Evolutionary conservation across 2,113 vertebrate genomes (phyloP).

Genomic region (Neomonachus schauinslandi): DNA sequence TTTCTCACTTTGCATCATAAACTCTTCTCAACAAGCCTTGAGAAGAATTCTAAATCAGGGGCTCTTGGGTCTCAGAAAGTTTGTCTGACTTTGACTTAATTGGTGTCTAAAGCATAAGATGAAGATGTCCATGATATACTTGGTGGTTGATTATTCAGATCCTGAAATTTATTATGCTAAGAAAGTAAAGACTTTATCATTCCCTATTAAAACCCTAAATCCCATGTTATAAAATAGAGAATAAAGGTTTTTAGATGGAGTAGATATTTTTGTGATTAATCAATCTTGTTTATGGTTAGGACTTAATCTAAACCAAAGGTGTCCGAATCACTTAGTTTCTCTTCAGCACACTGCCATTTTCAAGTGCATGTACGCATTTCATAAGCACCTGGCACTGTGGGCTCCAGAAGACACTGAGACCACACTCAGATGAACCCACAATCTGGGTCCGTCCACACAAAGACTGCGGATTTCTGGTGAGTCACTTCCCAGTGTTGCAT

Average conservation of each 20-base stretch:
- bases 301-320: neutral
- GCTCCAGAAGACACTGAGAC: neutral
- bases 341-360: neutral
- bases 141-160: neutral
- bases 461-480: neutral
- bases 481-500: neutral
- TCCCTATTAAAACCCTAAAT: neutral
- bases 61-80: conserved; percentile 22
- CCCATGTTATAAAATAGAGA: conserved; percentile 12
- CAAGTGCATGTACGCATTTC: neutral
- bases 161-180: neutral
- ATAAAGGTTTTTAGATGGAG: neutral
- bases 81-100: neutral
- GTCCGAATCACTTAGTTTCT: neutral
- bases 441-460: neutral
- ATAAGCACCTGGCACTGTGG: neutral
- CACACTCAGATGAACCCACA: neutral
- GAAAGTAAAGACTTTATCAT: conserved; percentile 1
- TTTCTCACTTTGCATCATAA: neutral
- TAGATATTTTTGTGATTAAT: neutral
- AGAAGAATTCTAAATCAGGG: neutral
- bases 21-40: neutral
- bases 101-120: neutral
- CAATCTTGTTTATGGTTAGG: neutral
- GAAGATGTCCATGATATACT: neutral